Conservation (phyloP, 2,797 vertebrate genomes). For the Linurgus olivaceus region DNA sequence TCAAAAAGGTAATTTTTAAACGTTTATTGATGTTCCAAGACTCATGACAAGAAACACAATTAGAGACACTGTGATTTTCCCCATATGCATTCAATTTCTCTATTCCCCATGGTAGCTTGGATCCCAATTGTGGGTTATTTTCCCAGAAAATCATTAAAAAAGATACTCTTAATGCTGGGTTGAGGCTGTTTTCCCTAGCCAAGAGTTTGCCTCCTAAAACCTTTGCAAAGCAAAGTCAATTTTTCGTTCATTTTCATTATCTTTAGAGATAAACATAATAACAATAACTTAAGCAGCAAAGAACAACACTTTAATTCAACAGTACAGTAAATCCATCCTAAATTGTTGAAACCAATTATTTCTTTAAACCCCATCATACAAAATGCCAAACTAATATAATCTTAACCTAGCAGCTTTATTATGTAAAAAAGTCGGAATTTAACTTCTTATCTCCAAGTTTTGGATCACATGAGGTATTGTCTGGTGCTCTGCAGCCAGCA, state of each 20-base stretch:
- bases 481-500: neutral
- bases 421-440: neutral
- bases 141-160: neutral
- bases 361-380: neutral
- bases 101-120: neutral
- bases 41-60: neutral
- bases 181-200: neutral
- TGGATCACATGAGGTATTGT: neutral
- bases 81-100: neutral
- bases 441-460: neutral
- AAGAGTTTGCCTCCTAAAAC: neutral
- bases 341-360: neutral
- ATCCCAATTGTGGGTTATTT: neutral
- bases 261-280: slow-evolving; percentile 9
- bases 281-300: slow-evolving; percentile 1
- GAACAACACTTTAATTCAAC: neutral
- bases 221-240: neutral
- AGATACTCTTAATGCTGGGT: neutral
- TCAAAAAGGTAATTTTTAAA: neutral
- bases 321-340: slow-evolving; percentile 30
- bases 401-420: neutral
- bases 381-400: neutral
- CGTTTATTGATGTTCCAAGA: neutral
- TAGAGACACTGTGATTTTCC: neutral
- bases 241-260: slow-evolving; percentile 27